Evolutionary conservation across 2,113 vertebrate species (phyloP).

Genomic region (Nycticebus coucang): DNA sequence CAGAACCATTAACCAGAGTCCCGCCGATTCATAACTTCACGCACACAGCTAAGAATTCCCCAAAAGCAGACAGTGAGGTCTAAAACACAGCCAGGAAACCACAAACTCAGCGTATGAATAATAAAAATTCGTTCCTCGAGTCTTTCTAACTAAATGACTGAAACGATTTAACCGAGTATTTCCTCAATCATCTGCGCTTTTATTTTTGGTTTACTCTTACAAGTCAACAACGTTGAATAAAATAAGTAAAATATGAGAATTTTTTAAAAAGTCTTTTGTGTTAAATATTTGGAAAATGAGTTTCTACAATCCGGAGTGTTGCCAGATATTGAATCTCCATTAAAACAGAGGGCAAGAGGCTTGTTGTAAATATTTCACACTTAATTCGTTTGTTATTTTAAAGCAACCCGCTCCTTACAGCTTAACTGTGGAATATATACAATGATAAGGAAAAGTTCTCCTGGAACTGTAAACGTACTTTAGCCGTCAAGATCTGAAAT

Average conservation of each 20-base stretch:
- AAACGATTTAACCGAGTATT: background rate
- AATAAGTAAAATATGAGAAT: conserved; percentile 13
- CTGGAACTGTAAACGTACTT: conserved; percentile 74
- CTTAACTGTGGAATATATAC: conserved; percentile 70
- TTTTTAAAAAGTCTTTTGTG: background rate
- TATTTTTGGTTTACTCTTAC: background rate
- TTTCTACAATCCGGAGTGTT: background rate
- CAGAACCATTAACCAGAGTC: background rate
- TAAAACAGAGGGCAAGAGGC: conserved; percentile 60
- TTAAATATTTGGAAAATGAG: background rate
- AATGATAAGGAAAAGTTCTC: conserved; percentile 75
- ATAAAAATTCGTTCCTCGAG: background rate
- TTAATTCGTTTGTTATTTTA: conserved; percentile 82
- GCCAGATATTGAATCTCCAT: conserved; percentile 65
- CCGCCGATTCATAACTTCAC: background rate
- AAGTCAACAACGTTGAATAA: background rate
- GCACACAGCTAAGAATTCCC: background rate
- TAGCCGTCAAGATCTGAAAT: conserved; percentile 75
- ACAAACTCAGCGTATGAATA: background rate
- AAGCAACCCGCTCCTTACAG: conserved; percentile 61
- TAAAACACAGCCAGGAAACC: background rate
- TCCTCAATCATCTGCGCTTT: background rate
- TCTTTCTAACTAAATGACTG: conserved; percentile 19
- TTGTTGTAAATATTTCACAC: conserved; percentile 80
- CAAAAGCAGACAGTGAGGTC: background rate